A percentile compares a stretch with the other conserved stretches of the same genome.
Conservation (phyloP, 2,888 invertebrate species). For the Drosophila eohydei region DNA sequence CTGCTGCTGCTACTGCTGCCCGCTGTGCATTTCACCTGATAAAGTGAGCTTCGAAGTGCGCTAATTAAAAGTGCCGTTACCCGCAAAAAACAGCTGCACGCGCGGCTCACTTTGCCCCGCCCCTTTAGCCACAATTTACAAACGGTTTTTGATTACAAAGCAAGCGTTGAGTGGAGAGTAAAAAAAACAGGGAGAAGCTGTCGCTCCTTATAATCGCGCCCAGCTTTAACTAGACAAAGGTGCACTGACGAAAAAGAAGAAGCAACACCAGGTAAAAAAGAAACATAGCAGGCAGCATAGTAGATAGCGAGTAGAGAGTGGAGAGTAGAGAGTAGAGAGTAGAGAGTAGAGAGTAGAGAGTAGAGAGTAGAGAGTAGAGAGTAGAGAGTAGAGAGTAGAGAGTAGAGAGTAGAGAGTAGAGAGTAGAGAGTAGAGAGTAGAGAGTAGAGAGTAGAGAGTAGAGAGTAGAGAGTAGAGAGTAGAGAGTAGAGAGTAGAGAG, state of each 20-base stretch:
- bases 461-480: too few species aligned
- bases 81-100: slow-evolving; percentile 36
- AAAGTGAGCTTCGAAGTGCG: slow-evolving; percentile 61
- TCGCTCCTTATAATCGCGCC: slow-evolving; percentile 22
- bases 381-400: background rate
- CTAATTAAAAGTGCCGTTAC: slow-evolving; percentile 63
- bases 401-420: background rate
- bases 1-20: background rate
- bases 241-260: background rate
- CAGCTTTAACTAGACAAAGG: slow-evolving; percentile 11
- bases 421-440: background rate
- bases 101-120: slow-evolving; percentile 1
- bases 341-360: background rate
- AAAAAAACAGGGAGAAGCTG: background rate
- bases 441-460: background rate
- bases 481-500: background rate
- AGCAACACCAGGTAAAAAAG: background rate
- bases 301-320: background rate
- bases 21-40: slow-evolving; percentile 39
- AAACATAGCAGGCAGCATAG: slow-evolving; percentile 13
- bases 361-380: background rate
- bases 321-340: background rate
- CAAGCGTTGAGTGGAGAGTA: slow-evolving; percentile 25
- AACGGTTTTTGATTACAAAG: slow-evolving; percentile 60
- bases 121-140: slow-evolving; percentile 38